phyloP scores from a whole-genome alignment of 2,113 vertebrate genomes.

The Elaphurus davidianus region DNA sequence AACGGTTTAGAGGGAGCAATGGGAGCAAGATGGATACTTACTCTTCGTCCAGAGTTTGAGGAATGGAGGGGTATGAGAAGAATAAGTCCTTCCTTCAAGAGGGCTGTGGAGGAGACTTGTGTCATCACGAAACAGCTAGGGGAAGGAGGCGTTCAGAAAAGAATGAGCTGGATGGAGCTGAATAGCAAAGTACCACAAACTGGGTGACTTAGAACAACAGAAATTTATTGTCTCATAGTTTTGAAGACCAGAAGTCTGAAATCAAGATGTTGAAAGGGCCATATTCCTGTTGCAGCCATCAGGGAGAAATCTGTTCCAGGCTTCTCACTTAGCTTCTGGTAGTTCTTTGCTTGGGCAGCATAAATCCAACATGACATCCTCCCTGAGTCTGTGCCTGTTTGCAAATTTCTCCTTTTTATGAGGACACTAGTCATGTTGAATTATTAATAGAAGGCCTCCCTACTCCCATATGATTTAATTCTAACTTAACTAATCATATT shows the following conservation, averaged over 20 bases:
- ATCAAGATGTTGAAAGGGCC: neutral
- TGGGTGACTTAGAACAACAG: neutral
- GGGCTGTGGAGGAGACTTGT: neutral
- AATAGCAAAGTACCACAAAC: neutral
- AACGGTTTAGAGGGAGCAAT: neutral
- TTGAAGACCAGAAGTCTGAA: neutral
- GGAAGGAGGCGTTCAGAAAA: neutral
- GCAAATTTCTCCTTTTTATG: neutral
- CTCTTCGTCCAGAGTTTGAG: neutral
- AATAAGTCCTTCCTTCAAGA: neutral
- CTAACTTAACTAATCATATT: neutral
- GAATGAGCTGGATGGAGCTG: neutral
- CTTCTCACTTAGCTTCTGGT: neutral
- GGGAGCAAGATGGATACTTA: neutral
- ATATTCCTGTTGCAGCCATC: neutral
- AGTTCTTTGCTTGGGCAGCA: neutral
- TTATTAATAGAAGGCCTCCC: neutral
- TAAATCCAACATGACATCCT: neutral
- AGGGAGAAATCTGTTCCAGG: neutral
- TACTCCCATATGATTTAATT: neutral
- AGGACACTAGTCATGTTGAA: neutral
- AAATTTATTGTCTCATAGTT: neutral
- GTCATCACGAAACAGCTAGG: neutral
- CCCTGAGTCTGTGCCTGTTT: neutral
- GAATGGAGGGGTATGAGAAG: neutral